These are phyloP conservation scores for honey bee (Apis mellifera) DNA, from an alignment of 1,140 invertebrate genomes.

Conservation along the genomic window Amel_HAv3.1 CM009936.2:10313501-10314000, in stretches of 20 bases:
- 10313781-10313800: background rate
- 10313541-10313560: background rate
- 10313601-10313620: background rate
- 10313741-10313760: background rate
- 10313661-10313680: no score
- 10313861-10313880: no score
- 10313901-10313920: background rate
- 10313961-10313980: background rate
- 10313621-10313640: background rate
- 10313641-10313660: no score
- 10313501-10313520: background rate
- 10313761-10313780: background rate
- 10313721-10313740: background rate
- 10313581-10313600: no score
- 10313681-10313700: background rate
- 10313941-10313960: background rate
- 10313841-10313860: no score
- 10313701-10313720: background rate
- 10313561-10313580: background rate
- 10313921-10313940: background rate
- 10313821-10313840: no score
- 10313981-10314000: constrained; percentile 10
- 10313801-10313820: background rate
- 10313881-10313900: no score
- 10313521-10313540: background rate